Evolutionary conservation across 2,797 vertebrate species (phyloP).

Genomic region (Pygocentrus nattereri): DNA sequence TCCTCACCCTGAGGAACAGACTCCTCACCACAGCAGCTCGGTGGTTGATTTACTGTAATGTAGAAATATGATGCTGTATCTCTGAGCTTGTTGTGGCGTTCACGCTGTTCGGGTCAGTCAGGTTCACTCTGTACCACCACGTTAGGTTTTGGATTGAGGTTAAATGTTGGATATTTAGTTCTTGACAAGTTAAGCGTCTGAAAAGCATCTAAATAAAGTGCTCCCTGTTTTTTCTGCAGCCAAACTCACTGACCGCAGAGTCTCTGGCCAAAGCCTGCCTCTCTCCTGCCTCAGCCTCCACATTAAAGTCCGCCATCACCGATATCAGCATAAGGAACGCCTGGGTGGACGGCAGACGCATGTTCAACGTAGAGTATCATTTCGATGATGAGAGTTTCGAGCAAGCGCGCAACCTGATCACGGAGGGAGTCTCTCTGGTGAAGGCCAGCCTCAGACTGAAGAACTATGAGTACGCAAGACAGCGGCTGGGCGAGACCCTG

Average conservation of each 20-base stretch:
- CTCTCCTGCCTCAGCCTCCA: neutral
- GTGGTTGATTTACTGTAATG: too few species aligned
- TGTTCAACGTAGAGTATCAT: neutral
- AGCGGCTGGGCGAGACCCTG: constrained; percentile 1
- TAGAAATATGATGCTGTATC: too few species aligned
- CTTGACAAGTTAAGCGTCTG: neutral
- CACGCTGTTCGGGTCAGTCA: too few species aligned
- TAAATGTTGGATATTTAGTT: too few species aligned
- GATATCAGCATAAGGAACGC: neutral
- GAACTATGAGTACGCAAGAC: constrained; percentile 5
- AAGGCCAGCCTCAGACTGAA: neutral
- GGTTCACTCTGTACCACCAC: too few species aligned
- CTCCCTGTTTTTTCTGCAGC: constrained; percentile 9
- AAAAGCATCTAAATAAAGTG: too few species aligned
- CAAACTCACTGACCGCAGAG: neutral
- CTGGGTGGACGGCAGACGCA: neutral
- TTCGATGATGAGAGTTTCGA: constrained; percentile 28
- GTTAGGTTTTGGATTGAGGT: too few species aligned
- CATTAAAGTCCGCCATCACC: neutral
- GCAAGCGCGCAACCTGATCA: constrained; percentile 6
- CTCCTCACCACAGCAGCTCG: too few species aligned
- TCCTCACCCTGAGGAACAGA: too few species aligned
- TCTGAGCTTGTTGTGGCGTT: too few species aligned
- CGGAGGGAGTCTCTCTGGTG: neutral
- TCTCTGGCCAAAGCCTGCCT: constrained; percentile 1